Conservation (phyloP, 2,113 vertebrate species). For the Sylvietta virens region DNA sequence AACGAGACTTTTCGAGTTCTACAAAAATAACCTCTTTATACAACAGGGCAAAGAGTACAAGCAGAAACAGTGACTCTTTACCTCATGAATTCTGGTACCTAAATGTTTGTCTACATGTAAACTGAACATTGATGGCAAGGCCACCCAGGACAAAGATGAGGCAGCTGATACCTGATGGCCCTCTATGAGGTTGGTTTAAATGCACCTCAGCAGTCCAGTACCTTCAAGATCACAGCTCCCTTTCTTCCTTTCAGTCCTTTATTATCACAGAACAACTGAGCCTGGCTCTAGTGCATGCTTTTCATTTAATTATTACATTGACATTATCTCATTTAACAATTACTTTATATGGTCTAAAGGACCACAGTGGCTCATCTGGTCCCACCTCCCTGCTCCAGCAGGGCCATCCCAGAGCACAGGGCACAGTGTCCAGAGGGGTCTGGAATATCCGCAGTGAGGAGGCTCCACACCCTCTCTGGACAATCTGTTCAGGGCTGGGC, state of each 20-base stretch:
- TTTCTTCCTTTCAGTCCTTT: not conserved
- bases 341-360: not conserved
- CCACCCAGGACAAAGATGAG: not conserved
- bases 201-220: not conserved
- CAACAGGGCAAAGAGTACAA: not conserved
- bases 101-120: not conserved
- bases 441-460: not conserved
- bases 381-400: not conserved
- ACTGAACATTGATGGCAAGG: not conserved
- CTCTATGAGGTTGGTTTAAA: not conserved
- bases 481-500: accelerated
- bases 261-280: not conserved
- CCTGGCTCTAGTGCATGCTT: not conserved
- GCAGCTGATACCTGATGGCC: not conserved
- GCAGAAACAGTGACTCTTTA: not conserved
- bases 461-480: not conserved
- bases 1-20: not conserved
- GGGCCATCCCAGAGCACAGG: not conserved
- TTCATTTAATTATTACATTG: not conserved
- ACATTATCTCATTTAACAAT: not conserved
- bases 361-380: too few relatives aligned
- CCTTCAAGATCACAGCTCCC: not conserved
- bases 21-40: not conserved
- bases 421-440: accelerated
- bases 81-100: not conserved